Base-by-base conservation (phyloP, 2,797 vertebrate species). In the Okamejei kenojei region DNA sequence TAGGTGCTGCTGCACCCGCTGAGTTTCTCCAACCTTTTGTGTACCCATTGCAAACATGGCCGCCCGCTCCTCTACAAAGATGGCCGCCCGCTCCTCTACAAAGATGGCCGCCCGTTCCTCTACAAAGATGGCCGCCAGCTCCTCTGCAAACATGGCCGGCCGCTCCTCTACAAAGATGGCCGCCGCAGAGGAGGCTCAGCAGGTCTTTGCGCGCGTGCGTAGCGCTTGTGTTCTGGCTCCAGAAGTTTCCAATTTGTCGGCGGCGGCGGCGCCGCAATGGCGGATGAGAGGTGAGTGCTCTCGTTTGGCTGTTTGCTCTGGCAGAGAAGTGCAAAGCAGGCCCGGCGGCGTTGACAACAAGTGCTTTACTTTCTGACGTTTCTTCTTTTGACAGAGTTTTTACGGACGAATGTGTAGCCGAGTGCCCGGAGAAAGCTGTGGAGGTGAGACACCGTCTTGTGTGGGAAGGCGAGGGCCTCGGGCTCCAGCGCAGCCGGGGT, bases 401-500 rank as follows among this genome's bases (percentile, higher is more conserved):
- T 94, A 81, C 96, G n/a, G 97, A 97, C 93, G 95, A 94, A 96
- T 95, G 95, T 95, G 96, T 97, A 94, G 96, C 96, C 93, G 96
- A 96, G 73, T 95, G 97, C 93, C 97, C 97, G 74, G 95, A 95
- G 94, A 96, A 94, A 95, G 96, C 96, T 93, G 94, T 97, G 88
- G 94, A 97, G 97, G 97, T 97, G 96, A 96, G 96, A 93, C 7
- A 61, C 13, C 58, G 7, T 65, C 61, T n/a, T 32, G 26, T 15
- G 5, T 86, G 61, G n/a, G 7, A 32, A 21, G 17, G 84, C 61
- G 61, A 19, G 61, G 84, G 58, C 29, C n/a, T 68, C 63, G 6
- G 15, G n/a, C 32, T 9, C 63, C 17, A 65, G 29, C 15, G 3
- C 1, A 11, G 26, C 1, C 17, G 5, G 17, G 17, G 58, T 32